Conservation (phyloP, 1,140 invertebrate species). For the Drosophila nigrodunni region DNA sequence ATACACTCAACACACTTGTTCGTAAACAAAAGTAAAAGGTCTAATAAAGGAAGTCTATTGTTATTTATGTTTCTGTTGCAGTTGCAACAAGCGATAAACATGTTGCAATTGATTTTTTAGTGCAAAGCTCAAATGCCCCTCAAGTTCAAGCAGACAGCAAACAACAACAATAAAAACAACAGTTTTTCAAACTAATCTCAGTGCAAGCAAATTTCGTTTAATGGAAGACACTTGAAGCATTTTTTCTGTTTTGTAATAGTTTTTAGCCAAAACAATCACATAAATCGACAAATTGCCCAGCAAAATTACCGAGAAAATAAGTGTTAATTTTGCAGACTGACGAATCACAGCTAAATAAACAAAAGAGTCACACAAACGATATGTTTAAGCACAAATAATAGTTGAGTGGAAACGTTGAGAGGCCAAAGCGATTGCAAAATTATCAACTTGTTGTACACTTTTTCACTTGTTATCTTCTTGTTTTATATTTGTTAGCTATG, state of each 20-base stretch:
- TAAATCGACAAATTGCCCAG: conserved; percentile 25
- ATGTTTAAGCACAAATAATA: conserved; percentile 27
- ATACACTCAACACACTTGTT: conserved; percentile 43
- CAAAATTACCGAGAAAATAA: conserved; percentile 34
- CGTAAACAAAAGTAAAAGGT: conserved; percentile 54
- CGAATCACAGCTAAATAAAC: conserved; percentile 32
- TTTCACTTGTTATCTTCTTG: conserved; percentile 31
- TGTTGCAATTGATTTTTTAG: conserved; percentile 25
- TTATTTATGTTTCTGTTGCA: conserved; percentile 5
- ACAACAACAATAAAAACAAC: conserved; percentile 14
- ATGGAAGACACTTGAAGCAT: neutral
- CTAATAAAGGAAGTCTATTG: conserved; percentile 43
- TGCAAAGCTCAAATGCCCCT: conserved; percentile 12
- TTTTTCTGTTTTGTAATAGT: conserved; percentile 29
- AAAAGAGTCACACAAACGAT: conserved; percentile 15
- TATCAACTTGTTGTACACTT: conserved; percentile 1
- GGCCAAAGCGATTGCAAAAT: conserved; percentile 38
- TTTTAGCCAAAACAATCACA: conserved; percentile 13
- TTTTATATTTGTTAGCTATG: conserved; percentile 25
- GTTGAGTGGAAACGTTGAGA: conserved; percentile 24
- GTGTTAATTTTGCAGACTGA: conserved; percentile 68
- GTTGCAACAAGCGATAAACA: neutral
- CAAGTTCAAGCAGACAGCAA: conserved; percentile 43
- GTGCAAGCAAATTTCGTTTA: neutral
- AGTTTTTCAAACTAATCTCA: neutral